Evolutionary conservation across 2,797 vertebrate genomes (phyloP).

Genomic region (Morelia viridis): DNA sequence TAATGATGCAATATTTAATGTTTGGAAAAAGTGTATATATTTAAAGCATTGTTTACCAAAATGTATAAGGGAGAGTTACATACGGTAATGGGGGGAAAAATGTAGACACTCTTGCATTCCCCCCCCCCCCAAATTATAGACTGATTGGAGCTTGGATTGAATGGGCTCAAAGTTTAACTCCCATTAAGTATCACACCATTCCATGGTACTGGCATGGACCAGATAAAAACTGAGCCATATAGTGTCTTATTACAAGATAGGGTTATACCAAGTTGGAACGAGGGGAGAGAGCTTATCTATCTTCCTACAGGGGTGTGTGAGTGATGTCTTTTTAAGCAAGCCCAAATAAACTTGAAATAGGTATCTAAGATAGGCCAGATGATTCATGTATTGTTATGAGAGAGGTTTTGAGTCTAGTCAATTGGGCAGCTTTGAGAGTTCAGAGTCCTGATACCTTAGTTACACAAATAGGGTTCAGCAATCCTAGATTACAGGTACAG

Average conservation of each 20-base stretch:
- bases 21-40: not conserved
- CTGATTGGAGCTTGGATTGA: not conserved
- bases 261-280: not conserved
- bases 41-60: not conserved
- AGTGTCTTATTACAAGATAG: not conserved
- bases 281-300: not conserved
- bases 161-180: not conserved
- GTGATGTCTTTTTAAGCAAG: not conserved
- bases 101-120: not conserved
- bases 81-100: not conserved
- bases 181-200: not conserved
- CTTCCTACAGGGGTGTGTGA: not conserved
- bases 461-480: conserved; percentile 37
- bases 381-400: not conserved
- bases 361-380: not conserved
- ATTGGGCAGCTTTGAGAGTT: not conserved
- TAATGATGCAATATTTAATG: not conserved
- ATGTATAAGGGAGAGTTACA: not conserved
- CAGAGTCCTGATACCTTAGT: conserved; percentile 35
- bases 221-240: not conserved
- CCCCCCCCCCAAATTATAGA: not conserved
- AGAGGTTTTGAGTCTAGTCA: not conserved
- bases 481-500: conserved; percentile 34
- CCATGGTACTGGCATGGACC: not conserved
- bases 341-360: not conserved